Evolutionary conservation across 2,888 invertebrate species (phyloP), one percentile per base, ranked within the genome.

Genomic region (Sesia apiformis): DNA sequence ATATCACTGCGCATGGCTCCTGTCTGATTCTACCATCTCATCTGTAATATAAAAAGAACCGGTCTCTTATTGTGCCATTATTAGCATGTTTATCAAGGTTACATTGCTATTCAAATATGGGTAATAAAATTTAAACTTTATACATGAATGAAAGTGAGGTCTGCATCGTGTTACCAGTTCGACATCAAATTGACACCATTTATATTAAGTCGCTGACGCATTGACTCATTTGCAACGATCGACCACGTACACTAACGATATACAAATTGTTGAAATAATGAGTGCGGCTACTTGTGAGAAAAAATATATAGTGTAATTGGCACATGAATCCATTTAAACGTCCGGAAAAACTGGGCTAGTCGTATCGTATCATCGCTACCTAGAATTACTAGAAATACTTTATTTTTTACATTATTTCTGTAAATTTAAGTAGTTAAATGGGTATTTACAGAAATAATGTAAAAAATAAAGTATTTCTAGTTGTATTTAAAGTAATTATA

Each of bases 1-100:
- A 89, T 82, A 77, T 88, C 89, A 64, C 84, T 85, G 62, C 89
- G 85, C 88, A 88, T 88, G 73, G 70, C 77, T 76, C 64, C 68
- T 62, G 59, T 58, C 57, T 65, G 57, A 62, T 72, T 61, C 69
- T 63, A 65, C 64, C 63, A 65, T 72, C 64, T 69, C 80, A 76
- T 76, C 81, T 81, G 76, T 57, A 39, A 67, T 60, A 54, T 57
- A 5, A 40, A 57, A 38, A 23, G 23, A 23, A 23, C 23, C 23
- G 23, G 23, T 23, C 23, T 23, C 23, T 23, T 23, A 23, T 23
- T 23, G 23, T 23, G 23, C 23, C 23, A 23, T 1, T 23, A 23
- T 23, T 23, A 23, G 23, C 23, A 23, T 23, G 23, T 23, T 23
- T 23, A 23, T 23, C 23, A 23, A 23, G 23, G 1, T 23, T 23